phyloP scores from a whole-genome alignment of 2,797 vertebrate species.

The Chelon labrosus region DNA sequence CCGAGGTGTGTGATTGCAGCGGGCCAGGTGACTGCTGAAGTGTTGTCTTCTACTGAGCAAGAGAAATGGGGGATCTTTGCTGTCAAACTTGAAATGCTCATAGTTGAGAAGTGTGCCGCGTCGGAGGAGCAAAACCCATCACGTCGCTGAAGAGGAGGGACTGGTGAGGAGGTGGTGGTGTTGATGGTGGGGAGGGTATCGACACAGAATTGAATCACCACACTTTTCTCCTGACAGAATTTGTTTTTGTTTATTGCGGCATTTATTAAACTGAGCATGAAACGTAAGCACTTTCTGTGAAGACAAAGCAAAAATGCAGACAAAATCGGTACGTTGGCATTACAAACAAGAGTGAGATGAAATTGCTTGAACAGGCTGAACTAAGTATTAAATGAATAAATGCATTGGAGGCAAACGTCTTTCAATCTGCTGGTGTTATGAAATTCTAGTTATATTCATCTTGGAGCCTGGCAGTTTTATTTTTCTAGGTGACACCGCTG shows the following conservation, averaged over 20 bases:
- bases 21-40: conserved; percentile 19
- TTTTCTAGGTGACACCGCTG: not conserved
- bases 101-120: conserved; percentile 40
- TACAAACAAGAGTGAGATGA: conserved; percentile 41
- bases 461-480: conserved; percentile 24
- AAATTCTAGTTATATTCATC: conserved; percentile 37
- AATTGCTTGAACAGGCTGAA: conserved; percentile 50
- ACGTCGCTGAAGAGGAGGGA: conserved; percentile 3
- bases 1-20: conserved; percentile 64
- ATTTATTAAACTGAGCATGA: conserved; percentile 70
- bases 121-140: conserved; percentile 40
- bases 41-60: conserved; percentile 36
- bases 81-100: conserved; percentile 50
- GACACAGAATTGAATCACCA: conserved; percentile 52
- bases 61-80: conserved; percentile 45
- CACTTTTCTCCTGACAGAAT: conserved; percentile 58
- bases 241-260: conserved; percentile 64
- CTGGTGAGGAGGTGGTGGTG: not conserved
- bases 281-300: conserved; percentile 69
- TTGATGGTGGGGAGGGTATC: not conserved
- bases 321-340: conserved; percentile 31
- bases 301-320: conserved; percentile 26
- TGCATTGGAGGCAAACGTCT: conserved; percentile 72
- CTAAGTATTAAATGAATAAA: conserved; percentile 83
- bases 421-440: conserved; percentile 49